A percentile compares a stretch with the other conserved stretches of the same genome.
Conservation (phyloP, 37 sponge, comb jelly and placozoan genomes). For the Beroe forskalii region DNA sequence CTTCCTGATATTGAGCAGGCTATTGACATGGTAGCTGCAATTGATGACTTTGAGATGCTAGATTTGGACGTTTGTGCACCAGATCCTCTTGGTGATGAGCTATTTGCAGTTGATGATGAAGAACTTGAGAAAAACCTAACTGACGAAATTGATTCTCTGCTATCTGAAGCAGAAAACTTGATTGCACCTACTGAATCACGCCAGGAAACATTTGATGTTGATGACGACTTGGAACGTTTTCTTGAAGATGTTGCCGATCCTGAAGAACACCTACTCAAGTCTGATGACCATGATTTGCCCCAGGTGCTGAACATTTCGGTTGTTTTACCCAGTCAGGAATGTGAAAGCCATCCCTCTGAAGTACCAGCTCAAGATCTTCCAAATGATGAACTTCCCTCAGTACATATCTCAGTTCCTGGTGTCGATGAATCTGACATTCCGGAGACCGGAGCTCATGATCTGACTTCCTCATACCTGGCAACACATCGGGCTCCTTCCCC, state of each 20-base stretch:
- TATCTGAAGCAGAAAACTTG: constrained; percentile 25
- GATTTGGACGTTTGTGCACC: not conserved
- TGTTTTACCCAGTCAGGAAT: not conserved
- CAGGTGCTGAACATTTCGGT: not conserved
- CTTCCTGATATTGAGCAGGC: constrained; percentile 27
- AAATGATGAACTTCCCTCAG: no score
- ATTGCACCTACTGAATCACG: not conserved
- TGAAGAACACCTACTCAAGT: not conserved
- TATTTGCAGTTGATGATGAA: not conserved
- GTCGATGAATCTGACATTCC: not conserved
- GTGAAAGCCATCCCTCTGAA: not conserved
- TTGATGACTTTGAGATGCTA: constrained; percentile 13
- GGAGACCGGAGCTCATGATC: no score
- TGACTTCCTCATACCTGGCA: not conserved
- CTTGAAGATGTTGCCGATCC: constrained; percentile 4
- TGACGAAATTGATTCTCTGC: constrained; percentile 31
- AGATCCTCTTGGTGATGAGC: constrained; percentile 29
- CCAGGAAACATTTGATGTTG: not conserved
- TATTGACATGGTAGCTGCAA: constrained; percentile 49
- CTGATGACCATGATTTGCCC: not conserved
- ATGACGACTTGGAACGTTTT: constrained; percentile 7
- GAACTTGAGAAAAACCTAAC: constrained; percentile 22
- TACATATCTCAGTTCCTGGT: not conserved
- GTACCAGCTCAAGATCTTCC: no score
- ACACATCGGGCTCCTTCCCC: not conserved